These are phyloP conservation scores for Crossaster papposus DNA, from an alignment of 53 echinoderm and acorn worm species.

Conservation along the genomic window DNA sequence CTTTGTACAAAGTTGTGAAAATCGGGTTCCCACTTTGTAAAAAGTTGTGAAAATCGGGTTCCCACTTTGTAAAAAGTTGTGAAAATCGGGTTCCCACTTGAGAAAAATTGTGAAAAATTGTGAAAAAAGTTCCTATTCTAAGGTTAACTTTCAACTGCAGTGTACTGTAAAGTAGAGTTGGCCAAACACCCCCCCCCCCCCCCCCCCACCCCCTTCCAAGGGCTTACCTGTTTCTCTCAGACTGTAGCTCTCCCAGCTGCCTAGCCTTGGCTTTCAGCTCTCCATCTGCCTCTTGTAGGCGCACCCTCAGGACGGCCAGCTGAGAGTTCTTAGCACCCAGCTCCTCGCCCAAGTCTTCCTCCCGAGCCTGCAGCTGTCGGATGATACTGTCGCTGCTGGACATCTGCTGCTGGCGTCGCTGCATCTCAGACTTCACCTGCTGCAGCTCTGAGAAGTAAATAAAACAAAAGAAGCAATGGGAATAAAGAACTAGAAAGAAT, in stretches of 20 bases:
- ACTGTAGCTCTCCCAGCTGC: constrained; percentile 42
- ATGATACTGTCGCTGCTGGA: constrained; percentile 78
- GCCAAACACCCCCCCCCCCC: too few species aligned
- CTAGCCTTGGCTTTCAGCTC: constrained; percentile 78
- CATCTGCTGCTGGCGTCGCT: constrained; percentile 76
- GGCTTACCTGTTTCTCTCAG: constrained; percentile 79
- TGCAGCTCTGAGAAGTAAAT: constrained; percentile 67
- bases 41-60: too few species aligned
- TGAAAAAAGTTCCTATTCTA: too few species aligned
- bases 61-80: too few species aligned
- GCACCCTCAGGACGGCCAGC: constrained; percentile 88
- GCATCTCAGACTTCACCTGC: constrained; percentile 69
- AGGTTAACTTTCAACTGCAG: too few species aligned
- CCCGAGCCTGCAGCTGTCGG: constrained; percentile 76
- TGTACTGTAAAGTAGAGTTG: too few species aligned
- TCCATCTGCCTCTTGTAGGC: constrained; percentile 92
- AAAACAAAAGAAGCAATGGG: neutral
- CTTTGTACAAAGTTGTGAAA: too few species aligned
- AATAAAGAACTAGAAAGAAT: neutral
- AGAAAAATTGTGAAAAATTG: too few species aligned
- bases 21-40: too few species aligned
- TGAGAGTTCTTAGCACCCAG: constrained; percentile 96
- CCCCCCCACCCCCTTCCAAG: too few species aligned
- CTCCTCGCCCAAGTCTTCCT: constrained; percentile 89
- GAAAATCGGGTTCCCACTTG: too few species aligned